Evolutionary conservation across 2,797 vertebrate species (phyloP), one percentile per base, ranked within the genome.

Genomic region (Rhinichthys osculus): DNA sequence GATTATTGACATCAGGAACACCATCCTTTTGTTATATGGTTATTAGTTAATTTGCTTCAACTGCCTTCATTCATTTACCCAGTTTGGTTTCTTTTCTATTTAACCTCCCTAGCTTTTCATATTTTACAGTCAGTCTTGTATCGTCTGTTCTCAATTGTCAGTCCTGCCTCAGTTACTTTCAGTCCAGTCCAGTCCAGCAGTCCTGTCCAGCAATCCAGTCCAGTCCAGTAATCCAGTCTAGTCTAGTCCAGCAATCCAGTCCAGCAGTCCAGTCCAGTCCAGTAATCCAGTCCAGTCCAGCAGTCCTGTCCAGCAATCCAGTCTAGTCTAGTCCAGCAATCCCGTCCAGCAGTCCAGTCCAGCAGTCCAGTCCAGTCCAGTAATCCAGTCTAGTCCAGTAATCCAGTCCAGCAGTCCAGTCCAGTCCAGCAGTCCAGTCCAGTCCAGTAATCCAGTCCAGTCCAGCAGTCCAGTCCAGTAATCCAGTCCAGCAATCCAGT

Each of bases 251-350:
- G 14, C 4, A 44, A 10, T 44, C 50, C 16, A 19, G 5, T 52
- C 50, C 50, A 30, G 30, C 1, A 17, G 13, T 7, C 44, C 11
- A 47, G 5, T 19, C 50, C 17, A 19, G 19, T 21, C 19, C 21
- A 57, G 52, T 0, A 52, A 0, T 54, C 52, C 7, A 54, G 19
- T 35, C 33, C 33, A 17, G 3, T 35, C 33, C 33, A 35, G 33
- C 2, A 54, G 17, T 19, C 17, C 17, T 21, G 17, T 17, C 52
- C 6, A 54, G 5, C 5, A 38, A 5, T 50, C 47, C 14, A 14
- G 3, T 16, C 47, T 2, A 52, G 4, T 2, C 1, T 0, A 50
- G 14, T 16, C 14, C 14, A 16, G 14, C 14, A 16, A 0, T 47
- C 44, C 14, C 16, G 1, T 16, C 4, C 14, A 50, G 47, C 14